A percentile compares a stretch with the other conserved stretches of the same genome.
Evolutionary conservation across 2,113 vertebrate genomes (phyloP).

Genomic region (Phylloscopus whistleri): DNA sequence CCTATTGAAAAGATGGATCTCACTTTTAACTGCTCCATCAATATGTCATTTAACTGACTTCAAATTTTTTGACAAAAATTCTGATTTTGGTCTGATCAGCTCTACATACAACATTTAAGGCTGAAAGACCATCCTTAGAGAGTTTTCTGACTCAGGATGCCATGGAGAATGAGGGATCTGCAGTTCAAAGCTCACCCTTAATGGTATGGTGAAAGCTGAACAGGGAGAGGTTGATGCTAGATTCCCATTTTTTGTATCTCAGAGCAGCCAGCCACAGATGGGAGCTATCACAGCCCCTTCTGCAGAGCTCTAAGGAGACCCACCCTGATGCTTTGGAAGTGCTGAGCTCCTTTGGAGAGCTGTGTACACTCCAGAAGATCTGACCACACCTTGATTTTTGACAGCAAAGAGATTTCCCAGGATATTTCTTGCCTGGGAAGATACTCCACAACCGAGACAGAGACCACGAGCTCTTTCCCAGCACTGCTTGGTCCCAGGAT

Average conservation of each 20-base stretch:
- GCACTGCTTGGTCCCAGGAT: background rate
- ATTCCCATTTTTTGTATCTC: background rate
- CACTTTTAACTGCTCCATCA: background rate
- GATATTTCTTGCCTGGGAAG: background rate
- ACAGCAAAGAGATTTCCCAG: background rate
- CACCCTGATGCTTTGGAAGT: background rate
- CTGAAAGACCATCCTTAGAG: background rate
- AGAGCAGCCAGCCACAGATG: background rate
- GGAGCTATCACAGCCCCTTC: background rate
- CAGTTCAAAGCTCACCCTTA: background rate
- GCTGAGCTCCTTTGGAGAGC: background rate
- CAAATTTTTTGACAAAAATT: background rate
- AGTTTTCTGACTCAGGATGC: background rate
- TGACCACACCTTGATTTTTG: background rate
- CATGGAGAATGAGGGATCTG: rapidly evolving
- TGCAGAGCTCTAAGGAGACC: background rate
- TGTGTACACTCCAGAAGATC: rapidly evolving
- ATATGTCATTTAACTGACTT: background rate
- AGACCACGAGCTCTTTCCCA: background rate
- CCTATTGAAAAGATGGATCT: background rate
- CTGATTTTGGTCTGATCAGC: background rate
- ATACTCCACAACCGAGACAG: background rate
- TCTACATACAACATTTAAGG: background rate
- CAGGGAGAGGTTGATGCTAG: background rate
- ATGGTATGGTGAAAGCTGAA: background rate